Conservation (phyloP, 2,888 invertebrate genomes). For the Drosophila borealis region DNA sequence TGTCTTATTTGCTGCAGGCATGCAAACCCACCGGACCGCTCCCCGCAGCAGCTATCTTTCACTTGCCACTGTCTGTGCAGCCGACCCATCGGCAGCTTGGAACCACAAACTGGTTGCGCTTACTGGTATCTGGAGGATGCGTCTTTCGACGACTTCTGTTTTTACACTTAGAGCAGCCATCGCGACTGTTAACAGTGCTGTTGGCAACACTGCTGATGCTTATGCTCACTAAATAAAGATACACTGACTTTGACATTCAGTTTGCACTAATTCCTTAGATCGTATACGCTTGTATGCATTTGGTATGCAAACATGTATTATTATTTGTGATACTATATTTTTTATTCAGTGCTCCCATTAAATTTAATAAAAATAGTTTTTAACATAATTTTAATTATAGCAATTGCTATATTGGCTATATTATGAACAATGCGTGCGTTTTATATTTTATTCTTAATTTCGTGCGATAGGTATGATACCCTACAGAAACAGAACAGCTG, state of each 20-base stretch:
- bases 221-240: neutral
- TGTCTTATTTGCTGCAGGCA: slow-evolving; percentile 70
- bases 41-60: slow-evolving; percentile 20
- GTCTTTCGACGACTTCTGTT: slow-evolving; percentile 76
- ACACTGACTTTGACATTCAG: neutral
- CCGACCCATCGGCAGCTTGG: slow-evolving; percentile 11
- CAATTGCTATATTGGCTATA: too few relatives aligned
- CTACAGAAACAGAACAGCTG: too few relatives aligned
- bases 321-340: neutral
- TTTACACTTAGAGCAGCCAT: slow-evolving; percentile 75
- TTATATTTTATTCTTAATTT: too few relatives aligned
- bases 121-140: slow-evolving; percentile 37
- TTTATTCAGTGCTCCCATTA: neutral
- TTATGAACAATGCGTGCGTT: too few relatives aligned
- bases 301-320: neutral
- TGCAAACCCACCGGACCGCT: slow-evolving; percentile 56
- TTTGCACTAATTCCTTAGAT: neutral
- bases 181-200: slow-evolving; percentile 23
- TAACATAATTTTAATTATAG: too few relatives aligned
- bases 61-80: slow-evolving; percentile 5
- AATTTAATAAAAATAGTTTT: too few relatives aligned
- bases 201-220: slow-evolving; percentile 15
- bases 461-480: too few relatives aligned
- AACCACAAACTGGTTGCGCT: slow-evolving; percentile 54
- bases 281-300: neutral